phyloP scores from a whole-genome alignment of 2,888 invertebrate species.

The Syrista parreyssii region DNA sequence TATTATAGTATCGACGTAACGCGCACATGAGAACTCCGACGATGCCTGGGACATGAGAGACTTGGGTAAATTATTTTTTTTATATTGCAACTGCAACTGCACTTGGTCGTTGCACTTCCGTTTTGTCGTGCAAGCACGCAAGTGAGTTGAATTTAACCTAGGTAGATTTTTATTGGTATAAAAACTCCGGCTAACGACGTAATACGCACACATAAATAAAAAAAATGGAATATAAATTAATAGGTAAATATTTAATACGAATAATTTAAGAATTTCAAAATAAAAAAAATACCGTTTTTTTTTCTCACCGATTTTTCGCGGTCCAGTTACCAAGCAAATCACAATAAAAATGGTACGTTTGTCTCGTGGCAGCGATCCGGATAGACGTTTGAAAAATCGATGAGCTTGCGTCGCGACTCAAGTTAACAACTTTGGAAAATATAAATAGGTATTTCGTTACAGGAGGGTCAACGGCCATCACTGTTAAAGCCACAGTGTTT shows the following conservation, averaged over 20 bases:
- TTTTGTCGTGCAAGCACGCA: slow-evolving; percentile 1
- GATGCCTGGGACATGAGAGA: slow-evolving; percentile 19
- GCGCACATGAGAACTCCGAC: slow-evolving; percentile 30
- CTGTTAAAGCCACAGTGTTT: background rate
- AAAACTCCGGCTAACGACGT: background rate
- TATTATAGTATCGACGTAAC: slow-evolving; percentile 32
- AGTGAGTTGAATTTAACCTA: background rate
- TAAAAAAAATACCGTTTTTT: background rate
- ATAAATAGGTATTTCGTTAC: background rate
- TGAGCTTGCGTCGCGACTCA: background rate
- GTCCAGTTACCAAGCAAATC: background rate
- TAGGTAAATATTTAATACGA: background rate
- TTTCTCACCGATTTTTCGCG: too few relatives aligned
- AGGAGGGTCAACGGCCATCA: background rate
- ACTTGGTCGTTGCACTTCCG: slow-evolving; percentile 38
- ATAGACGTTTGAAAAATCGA: background rate
- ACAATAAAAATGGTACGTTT: background rate
- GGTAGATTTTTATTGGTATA: slow-evolving; percentile 1
- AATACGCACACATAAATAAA: too few relatives aligned
- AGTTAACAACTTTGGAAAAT: background rate
- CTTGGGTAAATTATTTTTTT: background rate
- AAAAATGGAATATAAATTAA: background rate
- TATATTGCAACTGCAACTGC: background rate
- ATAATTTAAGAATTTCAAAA: background rate
- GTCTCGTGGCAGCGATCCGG: background rate